Evolutionary conservation across 2,888 invertebrate genomes (phyloP).

Genomic region (Orchestes rusci): DNA sequence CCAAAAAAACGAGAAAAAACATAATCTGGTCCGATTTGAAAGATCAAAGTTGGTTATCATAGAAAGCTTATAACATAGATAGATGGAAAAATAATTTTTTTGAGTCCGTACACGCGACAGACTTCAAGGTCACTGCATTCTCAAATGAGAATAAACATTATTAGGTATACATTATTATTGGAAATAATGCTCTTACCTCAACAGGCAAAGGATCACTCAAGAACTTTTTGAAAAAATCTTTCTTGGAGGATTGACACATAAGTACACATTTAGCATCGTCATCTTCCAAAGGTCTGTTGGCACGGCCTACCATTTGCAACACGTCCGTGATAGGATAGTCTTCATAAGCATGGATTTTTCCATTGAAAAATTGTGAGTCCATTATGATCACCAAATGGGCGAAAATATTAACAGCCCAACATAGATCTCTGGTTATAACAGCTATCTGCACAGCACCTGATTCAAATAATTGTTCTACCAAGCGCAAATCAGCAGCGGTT

Average conservation of each 20-base stretch:
- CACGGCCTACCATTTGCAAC: constrained; percentile 95
- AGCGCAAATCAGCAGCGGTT: constrained; percentile 70
- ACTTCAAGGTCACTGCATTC: too few species aligned
- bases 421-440: constrained; percentile 85
- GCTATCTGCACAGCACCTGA: constrained; percentile 90
- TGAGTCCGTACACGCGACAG: too few species aligned
- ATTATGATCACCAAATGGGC: constrained; percentile 94
- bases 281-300: constrained; percentile 88
- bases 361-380: constrained; percentile 91
- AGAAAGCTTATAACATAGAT: too few species aligned
- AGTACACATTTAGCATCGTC: constrained; percentile 91
- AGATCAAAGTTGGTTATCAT: too few species aligned
- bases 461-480: constrained; percentile 90
- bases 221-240: constrained; percentile 98
- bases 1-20: too few species aligned
- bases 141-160: too few species aligned
- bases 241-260: constrained; percentile 95
- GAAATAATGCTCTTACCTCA: constrained; percentile 68
- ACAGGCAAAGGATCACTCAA: constrained; percentile 94
- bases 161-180: too few species aligned
- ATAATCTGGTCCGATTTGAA: too few species aligned
- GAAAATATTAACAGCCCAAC: constrained; percentile 86
- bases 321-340: constrained; percentile 98
- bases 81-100: too few species aligned
- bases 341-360: constrained; percentile 76